Base-by-base conservation (phyloP, 2,797 vertebrate genomes). In the Halcyon smyrnensis region DNA sequence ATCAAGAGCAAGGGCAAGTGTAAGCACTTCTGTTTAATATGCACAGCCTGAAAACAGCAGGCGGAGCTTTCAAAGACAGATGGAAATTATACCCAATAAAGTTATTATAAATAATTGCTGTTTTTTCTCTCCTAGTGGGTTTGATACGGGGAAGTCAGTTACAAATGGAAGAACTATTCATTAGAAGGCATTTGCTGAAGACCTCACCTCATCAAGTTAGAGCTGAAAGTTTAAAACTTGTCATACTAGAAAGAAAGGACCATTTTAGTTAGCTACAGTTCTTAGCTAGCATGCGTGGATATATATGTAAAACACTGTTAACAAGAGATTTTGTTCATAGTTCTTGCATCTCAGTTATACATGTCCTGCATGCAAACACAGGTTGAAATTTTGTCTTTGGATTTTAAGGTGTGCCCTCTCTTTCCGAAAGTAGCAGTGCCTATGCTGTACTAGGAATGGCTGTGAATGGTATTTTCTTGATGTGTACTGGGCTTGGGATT, bases 81-180 rank as follows among this genome's bases (percentile, higher is more conserved):
- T 65, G 95, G 83, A 98, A 97, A 98, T 98, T 97, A 98, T 94
- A 97, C 92, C 89, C 90, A 97, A 97, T 97, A 97, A 97, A 97
- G 96, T 97, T 98, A 97, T 98, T 98, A 98, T 92, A 94, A 97
- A 96, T 98, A 98, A 98, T 98, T 97, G 97, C 96, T 95, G 78
- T 88, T 95, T 95, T 96, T 96, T 90, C 36, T 95, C 86, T 95
- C 84, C 84, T 87, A 34, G 84, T 64, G 86, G 80, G 69, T 84
- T 96, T 91, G 89, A 94, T 94, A 91, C 53, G 78, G 69, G 69
- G 86, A 70, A 95, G 87, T 93, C 94, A 63, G 91, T 93, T 95
- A 88, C 79, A 95, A 97, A 87, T 84, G 79, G 54, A 93, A 95
- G 86, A 93, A 64, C 88, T 93, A 97, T 93, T 96, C 94, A 97